Evolutionary conservation across 2,113 vertebrate species (phyloP).

Genomic region (Tragelaphus scriptus): DNA sequence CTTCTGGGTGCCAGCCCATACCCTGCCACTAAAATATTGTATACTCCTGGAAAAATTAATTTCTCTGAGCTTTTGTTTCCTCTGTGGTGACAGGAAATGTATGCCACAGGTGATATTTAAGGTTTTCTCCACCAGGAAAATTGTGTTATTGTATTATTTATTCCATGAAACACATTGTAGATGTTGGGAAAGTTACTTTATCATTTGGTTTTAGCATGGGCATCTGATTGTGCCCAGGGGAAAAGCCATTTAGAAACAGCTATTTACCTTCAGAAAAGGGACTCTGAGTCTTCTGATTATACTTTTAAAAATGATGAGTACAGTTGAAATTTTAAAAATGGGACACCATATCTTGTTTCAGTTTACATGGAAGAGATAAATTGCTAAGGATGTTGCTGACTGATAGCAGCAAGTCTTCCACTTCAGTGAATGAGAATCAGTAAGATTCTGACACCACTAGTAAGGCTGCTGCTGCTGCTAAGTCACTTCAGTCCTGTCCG

Average conservation of each 20-base stretch:
- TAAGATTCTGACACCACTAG: slow-evolving; percentile 11
- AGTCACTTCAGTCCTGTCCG: too few relatives aligned
- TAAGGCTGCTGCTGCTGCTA: not conserved
- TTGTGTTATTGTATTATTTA: slow-evolving; percentile 3
- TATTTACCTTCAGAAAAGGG: not conserved
- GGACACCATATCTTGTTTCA: slow-evolving; percentile 21
- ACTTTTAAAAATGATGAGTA: slow-evolving; percentile 32
- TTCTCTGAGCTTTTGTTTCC: slow-evolving; percentile 45
- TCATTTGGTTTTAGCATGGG: slow-evolving; percentile 47
- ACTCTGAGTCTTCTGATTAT: not conserved
- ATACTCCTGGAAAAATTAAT: slow-evolving; percentile 13
- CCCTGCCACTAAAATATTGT: not conserved
- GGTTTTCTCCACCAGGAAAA: not conserved
- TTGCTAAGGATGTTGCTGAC: slow-evolving; percentile 58
- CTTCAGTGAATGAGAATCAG: slow-evolving; percentile 48
- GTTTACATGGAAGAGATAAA: not conserved
- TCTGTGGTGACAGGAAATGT: slow-evolving; percentile 3
- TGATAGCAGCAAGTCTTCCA: slow-evolving; percentile 57
- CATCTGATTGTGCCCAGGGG: slow-evolving; percentile 48
- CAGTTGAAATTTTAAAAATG: slow-evolving; percentile 12
- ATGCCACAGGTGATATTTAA: not conserved
- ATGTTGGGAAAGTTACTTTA: slow-evolving; percentile 20
- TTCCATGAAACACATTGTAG: not conserved
- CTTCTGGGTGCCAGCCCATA: not conserved
- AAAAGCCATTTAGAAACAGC: slow-evolving; percentile 59